Evolutionary conservation across 2,888 invertebrate species (phyloP).

Genomic region (Drosophila ezoana): DNA sequence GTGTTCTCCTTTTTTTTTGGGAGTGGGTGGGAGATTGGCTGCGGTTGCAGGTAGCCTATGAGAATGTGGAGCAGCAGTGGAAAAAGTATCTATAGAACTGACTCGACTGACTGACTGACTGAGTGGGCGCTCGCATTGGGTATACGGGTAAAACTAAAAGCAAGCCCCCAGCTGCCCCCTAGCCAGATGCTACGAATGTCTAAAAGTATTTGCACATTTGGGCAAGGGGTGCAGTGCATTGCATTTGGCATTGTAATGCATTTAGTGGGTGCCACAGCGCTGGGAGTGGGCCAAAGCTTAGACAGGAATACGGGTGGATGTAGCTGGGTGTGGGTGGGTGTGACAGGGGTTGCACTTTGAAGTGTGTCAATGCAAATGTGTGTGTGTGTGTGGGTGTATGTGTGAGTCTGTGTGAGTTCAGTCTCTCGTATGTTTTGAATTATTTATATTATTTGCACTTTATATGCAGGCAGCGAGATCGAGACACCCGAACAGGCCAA

Average conservation of each 20-base stretch:
- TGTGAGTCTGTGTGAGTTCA: conserved; percentile 26
- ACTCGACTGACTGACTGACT: conserved; percentile 21
- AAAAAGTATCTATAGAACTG: conserved; percentile 24
- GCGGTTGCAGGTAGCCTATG: conserved; percentile 35
- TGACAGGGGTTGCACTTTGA: conserved; percentile 43
- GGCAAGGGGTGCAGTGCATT: conserved; percentile 11
- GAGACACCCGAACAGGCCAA: background rate
- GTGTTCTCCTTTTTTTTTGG: conserved; percentile 40
- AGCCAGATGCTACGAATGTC: conserved; percentile 42
- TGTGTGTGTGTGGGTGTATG: conserved; percentile 41
- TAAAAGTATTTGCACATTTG: conserved; percentile 67
- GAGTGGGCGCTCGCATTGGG: conserved; percentile 40
- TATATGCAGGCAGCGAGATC: conserved; percentile 59
- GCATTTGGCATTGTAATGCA: conserved; percentile 70
- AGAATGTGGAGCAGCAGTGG: conserved; percentile 68
- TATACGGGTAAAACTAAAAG: conserved; percentile 7
- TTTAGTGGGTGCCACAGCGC: conserved; percentile 54
- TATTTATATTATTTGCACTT: conserved; percentile 79
- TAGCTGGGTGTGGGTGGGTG: conserved; percentile 1
- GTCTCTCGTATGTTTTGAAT: conserved; percentile 69
- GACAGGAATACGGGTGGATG: background rate
- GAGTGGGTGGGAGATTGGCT: conserved; percentile 2
- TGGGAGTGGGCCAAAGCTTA: conserved; percentile 17
- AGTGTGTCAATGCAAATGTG: conserved; percentile 78
- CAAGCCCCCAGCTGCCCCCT: background rate